phyloP scores from a whole-genome alignment of 2,888 invertebrate species.

The Pollenia labialis region DNA sequence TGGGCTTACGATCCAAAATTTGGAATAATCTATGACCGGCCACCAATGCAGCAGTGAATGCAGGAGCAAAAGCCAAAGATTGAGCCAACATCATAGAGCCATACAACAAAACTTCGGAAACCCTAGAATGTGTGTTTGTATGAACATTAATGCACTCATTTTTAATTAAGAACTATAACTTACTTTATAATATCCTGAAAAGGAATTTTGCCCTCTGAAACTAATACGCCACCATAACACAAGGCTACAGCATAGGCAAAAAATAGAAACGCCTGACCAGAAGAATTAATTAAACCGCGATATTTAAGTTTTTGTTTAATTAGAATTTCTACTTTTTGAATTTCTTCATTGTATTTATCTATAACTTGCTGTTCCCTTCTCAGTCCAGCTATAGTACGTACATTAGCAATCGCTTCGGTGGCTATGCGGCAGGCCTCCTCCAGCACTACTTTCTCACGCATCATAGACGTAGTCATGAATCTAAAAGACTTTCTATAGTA shows the following conservation, averaged over 20 bases:
- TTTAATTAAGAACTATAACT: conserved; percentile 77
- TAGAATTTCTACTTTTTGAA: conserved; percentile 85
- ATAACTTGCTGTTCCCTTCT: conserved; percentile 87
- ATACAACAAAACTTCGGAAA: conserved; percentile 90
- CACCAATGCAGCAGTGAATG: conserved; percentile 89
- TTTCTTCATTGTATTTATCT: conserved; percentile 86
- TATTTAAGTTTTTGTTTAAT: conserved; percentile 86
- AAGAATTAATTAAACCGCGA: conserved; percentile 89
- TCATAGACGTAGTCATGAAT: conserved; percentile 87
- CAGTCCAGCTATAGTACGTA: conserved; percentile 89
- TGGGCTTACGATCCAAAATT: conserved; percentile 87
- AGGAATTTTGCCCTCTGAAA: conserved; percentile 86
- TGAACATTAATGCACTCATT: too few relatives aligned
- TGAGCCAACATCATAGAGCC: conserved; percentile 93
- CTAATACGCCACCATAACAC: conserved; percentile 89
- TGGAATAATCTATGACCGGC: conserved; percentile 89
- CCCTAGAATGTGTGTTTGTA: conserved; percentile 83
- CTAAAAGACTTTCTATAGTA: conserved; percentile 74
- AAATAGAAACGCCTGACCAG: conserved; percentile 89
- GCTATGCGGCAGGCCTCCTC: conserved; percentile 89
- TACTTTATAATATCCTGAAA: conserved; percentile 90
- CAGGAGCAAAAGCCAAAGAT: conserved; percentile 90
- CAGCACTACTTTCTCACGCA: conserved; percentile 87
- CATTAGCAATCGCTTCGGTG: conserved; percentile 89
- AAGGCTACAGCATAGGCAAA: conserved; percentile 89